Percentiles rank a stretch among this genome's conserved stretches.
phyloP scores from a whole-genome alignment of 2,113 vertebrate species.

The Danionella cerebrum region DNA sequence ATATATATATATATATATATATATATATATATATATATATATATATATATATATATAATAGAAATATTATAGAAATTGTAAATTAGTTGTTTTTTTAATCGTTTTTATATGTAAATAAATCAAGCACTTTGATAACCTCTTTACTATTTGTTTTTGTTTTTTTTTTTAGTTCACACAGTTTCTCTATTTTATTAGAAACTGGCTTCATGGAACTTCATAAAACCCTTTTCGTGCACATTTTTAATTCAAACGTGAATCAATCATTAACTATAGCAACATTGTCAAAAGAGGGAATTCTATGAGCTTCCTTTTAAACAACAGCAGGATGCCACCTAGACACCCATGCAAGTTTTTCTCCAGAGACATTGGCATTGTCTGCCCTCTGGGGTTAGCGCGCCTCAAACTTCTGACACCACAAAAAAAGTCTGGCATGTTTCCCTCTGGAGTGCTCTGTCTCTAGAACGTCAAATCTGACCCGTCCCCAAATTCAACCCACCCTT shows the following conservation, averaged over 20 bases:
- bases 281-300: conserved; percentile 20
- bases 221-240: neutral
- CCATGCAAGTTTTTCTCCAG: conserved; percentile 17
- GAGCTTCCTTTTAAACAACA: conserved; percentile 27
- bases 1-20: no score
- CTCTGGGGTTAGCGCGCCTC: conserved; percentile 4
- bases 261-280: conserved; percentile 26
- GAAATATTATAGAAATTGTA: no score
- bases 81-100: no score
- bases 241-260: conserved; percentile 23
- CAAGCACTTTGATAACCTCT: no score
- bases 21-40: no score
- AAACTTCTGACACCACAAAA: conserved; percentile 11
- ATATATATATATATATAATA: no score
- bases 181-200: no score
- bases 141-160: no score
- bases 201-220: neutral
- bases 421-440: neutral
- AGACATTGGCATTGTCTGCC: conserved; percentile 22
- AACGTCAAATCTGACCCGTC: neutral
- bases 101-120: no score
- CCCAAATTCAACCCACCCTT: neutral
- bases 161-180: no score
- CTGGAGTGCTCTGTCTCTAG: neutral
- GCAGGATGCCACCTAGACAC: conserved; percentile 13